Evolutionary conservation across 2,888 invertebrate species (phyloP).

Genomic region (Cancer borealis): DNA sequence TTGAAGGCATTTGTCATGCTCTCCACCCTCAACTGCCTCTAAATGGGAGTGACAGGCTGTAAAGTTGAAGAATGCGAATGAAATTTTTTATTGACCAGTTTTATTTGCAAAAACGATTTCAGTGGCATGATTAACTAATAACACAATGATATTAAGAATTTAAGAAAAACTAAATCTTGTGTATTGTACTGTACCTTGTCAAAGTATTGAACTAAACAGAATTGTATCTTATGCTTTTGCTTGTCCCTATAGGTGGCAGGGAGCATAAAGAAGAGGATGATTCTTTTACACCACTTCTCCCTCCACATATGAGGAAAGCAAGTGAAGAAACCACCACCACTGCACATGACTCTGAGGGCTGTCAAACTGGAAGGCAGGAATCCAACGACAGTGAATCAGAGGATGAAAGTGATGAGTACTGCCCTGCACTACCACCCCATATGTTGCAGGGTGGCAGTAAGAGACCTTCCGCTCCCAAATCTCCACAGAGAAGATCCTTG

Average conservation of each 20-base stretch:
- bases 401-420: conserved; percentile 50
- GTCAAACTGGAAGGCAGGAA: background rate
- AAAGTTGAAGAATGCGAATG: too few species aligned
- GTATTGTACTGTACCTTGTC: too few species aligned
- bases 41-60: too few species aligned
- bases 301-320: conserved; percentile 44
- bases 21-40: too few species aligned
- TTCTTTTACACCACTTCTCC: conserved; percentile 55
- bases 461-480: background rate
- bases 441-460: conserved; percentile 6
- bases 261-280: conserved; percentile 45
- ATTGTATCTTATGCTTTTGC: conserved; percentile 7
- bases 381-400: conserved; percentile 1
- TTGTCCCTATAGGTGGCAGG: background rate
- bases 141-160: too few species aligned
- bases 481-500: background rate
- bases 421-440: conserved; percentile 47
- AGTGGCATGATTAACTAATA: too few species aligned
- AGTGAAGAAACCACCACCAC: background rate
- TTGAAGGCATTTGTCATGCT: too few species aligned
- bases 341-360: background rate
- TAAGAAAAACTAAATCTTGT: too few species aligned
- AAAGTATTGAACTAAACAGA: too few species aligned
- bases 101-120: too few species aligned
- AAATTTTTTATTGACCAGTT: too few species aligned